A percentile compares a stretch with the other conserved stretches of the same genome.
phyloP scores from a whole-genome alignment of 2,797 vertebrate genomes.

The Anisognathus igniventris region DNA sequence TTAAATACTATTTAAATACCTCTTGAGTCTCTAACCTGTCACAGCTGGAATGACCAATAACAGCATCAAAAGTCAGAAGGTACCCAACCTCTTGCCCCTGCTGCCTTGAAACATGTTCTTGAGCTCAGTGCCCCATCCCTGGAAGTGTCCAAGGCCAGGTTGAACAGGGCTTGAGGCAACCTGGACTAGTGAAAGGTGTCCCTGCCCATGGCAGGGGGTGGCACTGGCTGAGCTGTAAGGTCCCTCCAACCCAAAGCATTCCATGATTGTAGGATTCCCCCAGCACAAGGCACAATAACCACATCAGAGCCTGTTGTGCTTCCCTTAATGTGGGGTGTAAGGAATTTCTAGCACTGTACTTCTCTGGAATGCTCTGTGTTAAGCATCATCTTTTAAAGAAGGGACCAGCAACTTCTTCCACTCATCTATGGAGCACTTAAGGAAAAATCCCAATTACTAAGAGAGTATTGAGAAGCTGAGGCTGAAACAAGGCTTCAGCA shows the following conservation, averaged over 20 bases:
- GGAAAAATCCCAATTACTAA: background rate
- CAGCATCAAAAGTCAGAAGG: rapidly evolving
- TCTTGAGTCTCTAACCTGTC: background rate
- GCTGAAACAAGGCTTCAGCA: background rate
- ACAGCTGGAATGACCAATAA: background rate
- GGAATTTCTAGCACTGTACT: background rate
- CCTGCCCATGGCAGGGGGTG: background rate
- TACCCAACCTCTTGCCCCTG: rapidly evolving
- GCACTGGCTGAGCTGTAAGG: background rate
- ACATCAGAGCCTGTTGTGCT: rapidly evolving
- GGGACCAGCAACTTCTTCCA: background rate
- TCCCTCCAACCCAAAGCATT: background rate
- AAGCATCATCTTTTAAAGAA: background rate
- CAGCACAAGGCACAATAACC: rapidly evolving
- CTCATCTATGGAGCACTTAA: background rate
- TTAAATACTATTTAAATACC: background rate
- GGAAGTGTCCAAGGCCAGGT: background rate
- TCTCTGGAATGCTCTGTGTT: background rate
- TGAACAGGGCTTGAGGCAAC: rapidly evolving
- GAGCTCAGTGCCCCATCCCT: rapidly evolving
- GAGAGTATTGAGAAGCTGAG: background rate
- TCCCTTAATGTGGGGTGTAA: background rate
- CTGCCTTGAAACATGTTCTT: background rate
- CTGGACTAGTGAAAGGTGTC: background rate
- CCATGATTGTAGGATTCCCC: too few species aligned